Base-by-base conservation (phyloP, 2,797 vertebrate species). In the Oryzias dopingdopingensis region DNA sequence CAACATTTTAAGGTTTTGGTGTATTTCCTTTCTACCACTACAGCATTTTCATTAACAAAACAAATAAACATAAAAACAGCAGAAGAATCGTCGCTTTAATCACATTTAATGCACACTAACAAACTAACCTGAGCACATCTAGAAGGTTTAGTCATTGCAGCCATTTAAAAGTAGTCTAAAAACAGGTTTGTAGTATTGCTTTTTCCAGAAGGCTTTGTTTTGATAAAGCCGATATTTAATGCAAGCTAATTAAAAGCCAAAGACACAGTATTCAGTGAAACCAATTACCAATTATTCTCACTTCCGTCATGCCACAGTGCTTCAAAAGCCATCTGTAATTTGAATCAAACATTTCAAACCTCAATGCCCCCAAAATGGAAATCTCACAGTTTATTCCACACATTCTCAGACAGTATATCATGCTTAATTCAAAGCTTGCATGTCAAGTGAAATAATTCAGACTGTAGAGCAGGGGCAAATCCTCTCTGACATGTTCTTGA, bases 41-140 rank as follows among this genome's bases (percentile, higher is more conserved):
- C 2, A 37, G 10, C 32, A 12, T 37, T 37, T 37, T 37, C 32
- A 37, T 37, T 37, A 37, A 37, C 2, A 37, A 12, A 2, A 10
- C 29, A 10, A 32, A 32, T 12, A 12, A 12, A 32, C 1, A 8
- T 32, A 32, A 32, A 32, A 8, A 32, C 29, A 32, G 8, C 10
- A 13, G 12, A 37, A 37, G 1, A 37, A 47, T 69, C 53, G 69
- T 54, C 23, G 55, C 62, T 71, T 72, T 56, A 47, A 70, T 67
- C 62, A 48, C 62, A 69, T 58, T 67, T 43, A 53, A 54, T 67
- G 41, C 51, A 48, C 59, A 49, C 67, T 62, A 70, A 65, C 70
- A 77, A 83, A 72, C 69, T 61, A 73, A 84, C 70, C 78, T 82
- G 84, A 86, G 70, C 77, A 81, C 83, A 90, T 88, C 80, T 88